Evolutionary conservation across 2,888 invertebrate species (phyloP).

Genomic region (Leptinotarsa haldemani): DNA sequence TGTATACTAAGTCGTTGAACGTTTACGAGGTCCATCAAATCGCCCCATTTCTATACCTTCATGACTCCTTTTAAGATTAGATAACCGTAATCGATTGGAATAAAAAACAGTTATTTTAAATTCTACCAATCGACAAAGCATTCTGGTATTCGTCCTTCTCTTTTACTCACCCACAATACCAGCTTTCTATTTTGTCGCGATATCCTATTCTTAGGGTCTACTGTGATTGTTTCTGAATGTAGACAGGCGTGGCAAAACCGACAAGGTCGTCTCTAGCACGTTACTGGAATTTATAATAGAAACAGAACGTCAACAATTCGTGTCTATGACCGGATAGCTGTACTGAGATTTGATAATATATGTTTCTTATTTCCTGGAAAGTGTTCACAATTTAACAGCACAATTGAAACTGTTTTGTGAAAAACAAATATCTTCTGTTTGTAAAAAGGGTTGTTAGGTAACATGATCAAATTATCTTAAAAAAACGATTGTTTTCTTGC

Average conservation of each 20-base stretch:
- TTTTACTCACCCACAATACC: constrained; percentile 8
- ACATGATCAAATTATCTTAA: too few species aligned
- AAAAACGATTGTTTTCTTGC: too few species aligned
- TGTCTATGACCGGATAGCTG: constrained; percentile 13
- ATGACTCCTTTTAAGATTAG: neutral
- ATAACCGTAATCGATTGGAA: neutral
- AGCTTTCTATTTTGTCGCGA: constrained; percentile 17
- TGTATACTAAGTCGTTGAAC: too few species aligned
- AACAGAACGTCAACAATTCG: constrained; percentile 31
- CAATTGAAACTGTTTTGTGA: too few species aligned
- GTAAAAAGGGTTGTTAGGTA: too few species aligned
- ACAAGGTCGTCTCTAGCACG: constrained; percentile 34
- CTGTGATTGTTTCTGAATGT: constrained; percentile 24
- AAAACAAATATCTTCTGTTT: too few species aligned
- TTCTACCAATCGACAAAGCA: neutral
- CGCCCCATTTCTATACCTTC: neutral
- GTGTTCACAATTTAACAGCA: too few species aligned
- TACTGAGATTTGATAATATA: too few species aligned
- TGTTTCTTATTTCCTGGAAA: too few species aligned
- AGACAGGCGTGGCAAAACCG: constrained; percentile 31
- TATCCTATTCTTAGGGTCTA: constrained; percentile 9
- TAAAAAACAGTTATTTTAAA: constrained; percentile 11
- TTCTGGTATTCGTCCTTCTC: constrained; percentile 13
- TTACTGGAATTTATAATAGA: constrained; percentile 30
- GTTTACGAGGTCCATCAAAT: neutral